Base-by-base conservation (phyloP, 2,888 invertebrate genomes). In the Caenorhabditis drosophilae region DNA sequence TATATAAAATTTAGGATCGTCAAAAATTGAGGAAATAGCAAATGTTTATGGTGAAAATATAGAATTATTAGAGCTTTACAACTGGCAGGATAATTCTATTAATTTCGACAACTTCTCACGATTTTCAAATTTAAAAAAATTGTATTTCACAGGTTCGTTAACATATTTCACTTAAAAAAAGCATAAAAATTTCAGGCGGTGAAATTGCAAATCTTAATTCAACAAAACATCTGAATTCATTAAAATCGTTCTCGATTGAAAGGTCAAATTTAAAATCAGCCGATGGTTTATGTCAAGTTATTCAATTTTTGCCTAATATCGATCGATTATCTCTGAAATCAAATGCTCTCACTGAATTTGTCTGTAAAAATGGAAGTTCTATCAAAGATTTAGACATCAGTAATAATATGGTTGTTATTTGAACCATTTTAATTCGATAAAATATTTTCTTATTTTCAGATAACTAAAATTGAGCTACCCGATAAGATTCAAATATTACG, bases 281-380 rank as follows among this genome's bases (percentile, higher is more conserved):
- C 44, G n/a, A 51, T 45, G 40, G 48, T 42, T 53, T 66, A 20
- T 67, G 67, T 41, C 41, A 46, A 20, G 16, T 67, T 2, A 45
- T 62, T 11, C 16, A 42, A 7, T 22, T 26, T 22, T 25, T 67
- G n/a, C 61, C 61, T n/a, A 45, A 50, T 15, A 48, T 67, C 12
- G 25, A 45, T 0, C 47, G 41, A 23, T 15, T 61, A 4, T 42
- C 53, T 4, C 31, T 67, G 12, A 44, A 50, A 4, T 41, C 31
- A 4, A 67, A 67, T 38, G 54, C 46, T 35, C 52, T 67, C 31
- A 36, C 48, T 15, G 52, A 44, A 16, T 62, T 53, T 18, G 52
- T 49, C 15, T 62, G 62, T 36, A 34, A 31, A 4, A 12, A 2
- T 23, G 40, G 4, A 53, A 58, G 16, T 25, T 63, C n/a, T n/a